Percentiles rank a stretch among this genome's conserved stretches.
These are phyloP conservation scores for Telenomus remus DNA, from an alignment of 1,140 invertebrate genomes.

Conservation along the genomic window DNA sequence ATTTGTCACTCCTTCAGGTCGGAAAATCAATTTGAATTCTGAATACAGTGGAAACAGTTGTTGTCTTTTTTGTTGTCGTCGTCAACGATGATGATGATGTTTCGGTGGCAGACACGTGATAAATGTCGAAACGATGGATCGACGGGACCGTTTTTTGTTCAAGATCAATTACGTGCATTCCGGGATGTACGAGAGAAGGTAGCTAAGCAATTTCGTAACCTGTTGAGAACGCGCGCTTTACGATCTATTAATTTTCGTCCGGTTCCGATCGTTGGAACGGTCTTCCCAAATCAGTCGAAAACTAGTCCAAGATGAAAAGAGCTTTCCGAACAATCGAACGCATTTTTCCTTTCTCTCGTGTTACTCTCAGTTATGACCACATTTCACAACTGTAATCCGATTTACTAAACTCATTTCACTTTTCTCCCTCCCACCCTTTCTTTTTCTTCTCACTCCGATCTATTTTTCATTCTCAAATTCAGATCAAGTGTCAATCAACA, in stretches of 20 bases:
- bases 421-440: background rate
- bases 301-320: background rate
- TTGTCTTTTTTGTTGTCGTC: conserved; percentile 9
- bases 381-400: conserved; percentile 35
- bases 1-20: conserved; percentile 42
- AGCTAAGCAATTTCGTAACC: conserved; percentile 9
- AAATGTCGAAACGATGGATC: background rate
- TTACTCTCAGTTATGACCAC: background rate
- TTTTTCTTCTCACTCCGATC: background rate
- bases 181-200: background rate
- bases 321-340: background rate
- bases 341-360: conserved; percentile 12
- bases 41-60: conserved; percentile 14
- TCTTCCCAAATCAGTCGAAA: background rate
- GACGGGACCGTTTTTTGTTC: no score
- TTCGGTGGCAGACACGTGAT: background rate
- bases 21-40: conserved; percentile 38
- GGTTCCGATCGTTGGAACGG: background rate
- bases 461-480: no score
- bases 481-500: background rate
- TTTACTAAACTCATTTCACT: conserved; percentile 7
- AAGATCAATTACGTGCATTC: no score
- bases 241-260: conserved; percentile 17
- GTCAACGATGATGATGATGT: background rate
- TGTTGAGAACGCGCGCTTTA: conserved; percentile 5